Evolutionary conservation across 1,140 invertebrate species (phyloP), one percentile per base, ranked within the genome.

Genomic region (Druon quercuslanigerum): DNA sequence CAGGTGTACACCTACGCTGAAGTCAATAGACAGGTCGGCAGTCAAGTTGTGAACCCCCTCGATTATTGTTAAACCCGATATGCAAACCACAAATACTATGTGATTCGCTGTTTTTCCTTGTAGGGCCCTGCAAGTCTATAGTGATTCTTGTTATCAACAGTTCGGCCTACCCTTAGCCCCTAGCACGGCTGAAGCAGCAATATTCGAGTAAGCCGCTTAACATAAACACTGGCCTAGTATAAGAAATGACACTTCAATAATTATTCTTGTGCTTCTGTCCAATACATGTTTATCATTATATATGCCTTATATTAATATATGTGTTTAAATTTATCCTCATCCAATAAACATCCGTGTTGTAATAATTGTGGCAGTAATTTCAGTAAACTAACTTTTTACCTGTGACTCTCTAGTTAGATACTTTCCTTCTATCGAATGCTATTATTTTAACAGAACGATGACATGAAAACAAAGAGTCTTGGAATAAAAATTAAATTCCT

Each of bases 121-220:
- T 85, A 86, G 85, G 82, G 79, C 73, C n/a, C 84, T 83, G 77
- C 85, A 85, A 85, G 85, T 86, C 77, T 86, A 83, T 80, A 77
- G 78, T 52, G 82, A 84, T 83, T 85, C 76, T 84, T 82, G 75
- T 81, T 85, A 81, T 77, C 79, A 79, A 83, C 82, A 76, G 76
- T 81, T 83, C 82, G 79, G 74, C 83, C 83, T 77, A 77, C 80
- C 73, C 77, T 80, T 85, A 82, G 76, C 80, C 73, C 77, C 82
- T 85, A 82, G 76, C 79, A 83, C 78, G 83, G 79, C 81, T 70
- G 79, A 81, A 79, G 77, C 83, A 83, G 83, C 79, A 73, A 81
- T 84, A 83, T 71, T 84, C 73, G 56, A 85, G 84, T 85, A 85
- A 85, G 84, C 79, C 72, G 83, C 51, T 54, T 76, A 46, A n/a